Evolutionary conservation across 2,113 vertebrate species (phyloP), one percentile per base, ranked within the genome.

Genomic region (Notiomystis cincta): DNA sequence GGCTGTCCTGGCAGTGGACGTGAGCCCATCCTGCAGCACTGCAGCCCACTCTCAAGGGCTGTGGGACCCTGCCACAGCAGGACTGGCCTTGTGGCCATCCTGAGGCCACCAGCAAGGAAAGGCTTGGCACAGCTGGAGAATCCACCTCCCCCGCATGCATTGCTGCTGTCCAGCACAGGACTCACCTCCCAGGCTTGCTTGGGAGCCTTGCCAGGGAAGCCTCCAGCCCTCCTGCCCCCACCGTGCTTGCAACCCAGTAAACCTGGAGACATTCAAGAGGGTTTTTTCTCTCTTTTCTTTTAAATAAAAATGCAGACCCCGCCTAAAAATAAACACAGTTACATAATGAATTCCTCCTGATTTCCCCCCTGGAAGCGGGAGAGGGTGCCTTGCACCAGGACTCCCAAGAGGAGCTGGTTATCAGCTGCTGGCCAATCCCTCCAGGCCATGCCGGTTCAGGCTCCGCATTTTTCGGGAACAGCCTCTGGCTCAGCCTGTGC

Each of bases 301-400:
- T 17, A 40, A 75, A 80, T 27, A 45, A 64, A 80, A 60, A 15
- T 48, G 65, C 0, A 1, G 7, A 8, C 24, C 57, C 9, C 1
- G 4, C 70, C 70, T 27, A 18, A 48, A 89, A 83, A 3, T 30
- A 53, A 82, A 61, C 70, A 25, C 0, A 1, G 22, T 84, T 77
- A 85, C 24, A 56, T 30, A 85, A 90, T 10, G 5, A 69, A 88
- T 70, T 81, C 35, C 64, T 80, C 42, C 37, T 17, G 8, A 54
- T 4, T 4, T 2, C 8, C 19, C 20, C 2, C 0, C 37, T 3
- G 5, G 27, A 31, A 40, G 5, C 0, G 0, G 11, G 44, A 35
- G 11, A 4, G 19, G 20, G 16, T 16, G 30, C 30, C 16, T 58
- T 50, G 24, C 35, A 22, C 35, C 20, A 28, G 19, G 21, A 33